These are phyloP conservation scores for Paramuricea clavata DNA, from an alignment of 92 coral and sea anemone genomes.

Conservation along the genomic window DNA sequence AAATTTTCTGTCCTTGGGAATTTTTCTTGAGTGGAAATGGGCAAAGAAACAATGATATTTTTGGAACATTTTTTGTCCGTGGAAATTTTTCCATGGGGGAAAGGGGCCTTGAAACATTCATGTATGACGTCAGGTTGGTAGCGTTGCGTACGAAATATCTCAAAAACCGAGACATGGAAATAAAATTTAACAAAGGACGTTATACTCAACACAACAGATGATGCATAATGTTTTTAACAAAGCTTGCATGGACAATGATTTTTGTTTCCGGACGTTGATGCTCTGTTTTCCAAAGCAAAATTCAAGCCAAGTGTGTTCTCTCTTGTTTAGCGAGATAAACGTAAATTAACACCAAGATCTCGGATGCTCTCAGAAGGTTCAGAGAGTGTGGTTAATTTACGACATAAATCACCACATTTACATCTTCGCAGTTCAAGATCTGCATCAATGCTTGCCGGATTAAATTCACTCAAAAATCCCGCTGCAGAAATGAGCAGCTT, in stretches of 20 bases:
- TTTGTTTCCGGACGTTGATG: background rate
- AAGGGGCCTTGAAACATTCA: too few species aligned
- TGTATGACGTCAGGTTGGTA: too few species aligned
- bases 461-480: background rate
- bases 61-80: too few species aligned
- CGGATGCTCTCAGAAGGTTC: conserved; percentile 46
- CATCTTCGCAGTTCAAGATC: conserved; percentile 48
- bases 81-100: too few species aligned
- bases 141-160: too few species aligned
- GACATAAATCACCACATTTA: conserved; percentile 43
- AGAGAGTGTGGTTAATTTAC: conserved; percentile 38
- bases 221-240: too few species aligned
- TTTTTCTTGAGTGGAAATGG: too few species aligned
- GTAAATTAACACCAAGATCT: conserved; percentile 16
- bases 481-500: conserved; percentile 54
- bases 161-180: too few species aligned
- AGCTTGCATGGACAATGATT: background rate
- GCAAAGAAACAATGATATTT: too few species aligned
- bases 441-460: conserved; percentile 39
- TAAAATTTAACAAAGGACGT: too few species aligned
- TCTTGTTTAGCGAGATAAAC: conserved; percentile 33
- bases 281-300: background rate
- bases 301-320: conserved; percentile 6
- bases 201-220: too few species aligned
- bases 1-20: too few species aligned